Evolutionary conservation across 2,888 invertebrate species (phyloP).

Genomic region (Caenorhabditis parvicauda): DNA sequence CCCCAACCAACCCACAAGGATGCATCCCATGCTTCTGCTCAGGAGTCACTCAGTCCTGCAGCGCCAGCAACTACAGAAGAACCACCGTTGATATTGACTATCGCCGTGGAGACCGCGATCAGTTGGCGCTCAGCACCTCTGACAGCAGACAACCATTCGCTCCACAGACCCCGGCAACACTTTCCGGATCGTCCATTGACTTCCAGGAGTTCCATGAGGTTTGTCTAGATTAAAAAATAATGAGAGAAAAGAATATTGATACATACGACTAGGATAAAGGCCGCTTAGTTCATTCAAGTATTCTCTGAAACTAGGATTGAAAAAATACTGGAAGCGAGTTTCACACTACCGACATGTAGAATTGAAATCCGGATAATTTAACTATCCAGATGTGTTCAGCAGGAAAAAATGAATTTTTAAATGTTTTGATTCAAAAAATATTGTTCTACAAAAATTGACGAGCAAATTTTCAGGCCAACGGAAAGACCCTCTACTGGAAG

Average conservation of each 20-base stretch:
- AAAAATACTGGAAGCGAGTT: too few species aligned
- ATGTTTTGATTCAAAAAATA: neutral
- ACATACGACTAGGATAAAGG: neutral
- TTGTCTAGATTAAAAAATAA: neutral
- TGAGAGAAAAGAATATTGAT: neutral
- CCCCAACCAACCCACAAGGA: conserved; percentile 77
- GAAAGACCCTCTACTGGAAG: conserved; percentile 75
- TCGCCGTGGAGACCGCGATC: conserved; percentile 52
- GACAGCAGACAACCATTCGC: conserved; percentile 50
- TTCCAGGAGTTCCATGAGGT: conserved; percentile 29
- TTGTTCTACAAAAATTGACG: neutral
- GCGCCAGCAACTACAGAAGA: conserved; percentile 77
- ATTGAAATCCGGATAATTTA: too few species aligned
- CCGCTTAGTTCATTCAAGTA: neutral
- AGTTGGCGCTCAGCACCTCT: conserved; percentile 47
- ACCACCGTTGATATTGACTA: conserved; percentile 65
- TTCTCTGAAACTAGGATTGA: too few species aligned
- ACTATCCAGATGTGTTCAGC: too few species aligned
- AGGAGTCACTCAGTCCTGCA: conserved; percentile 79
- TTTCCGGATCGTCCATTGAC: conserved; percentile 39
- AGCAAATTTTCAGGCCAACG: conserved; percentile 46
- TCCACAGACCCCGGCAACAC: conserved; percentile 33
- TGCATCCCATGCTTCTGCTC: conserved; percentile 95
- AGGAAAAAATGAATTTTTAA: neutral
- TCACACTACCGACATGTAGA: too few species aligned